Percentiles rank a stretch among this genome's conserved stretches.
Evolutionary conservation across 2,888 invertebrate species (phyloP).

Genomic region (Calameuta filiformis): DNA sequence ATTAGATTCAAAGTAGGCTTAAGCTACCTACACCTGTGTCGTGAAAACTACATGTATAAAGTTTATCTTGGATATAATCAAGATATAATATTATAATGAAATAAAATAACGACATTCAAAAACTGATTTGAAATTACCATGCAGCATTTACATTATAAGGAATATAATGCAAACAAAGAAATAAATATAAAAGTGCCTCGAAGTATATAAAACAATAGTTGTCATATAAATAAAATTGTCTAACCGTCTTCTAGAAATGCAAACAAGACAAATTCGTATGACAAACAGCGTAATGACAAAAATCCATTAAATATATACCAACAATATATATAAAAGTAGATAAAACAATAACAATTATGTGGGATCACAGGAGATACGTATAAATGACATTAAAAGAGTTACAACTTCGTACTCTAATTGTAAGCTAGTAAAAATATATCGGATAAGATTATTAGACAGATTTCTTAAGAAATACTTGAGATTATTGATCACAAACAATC

Average conservation of each 20-base stretch:
- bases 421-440: background rate
- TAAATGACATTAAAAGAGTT: background rate
- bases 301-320: background rate
- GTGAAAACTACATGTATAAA: background rate
- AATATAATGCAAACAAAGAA: no score
- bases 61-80: background rate
- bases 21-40: background rate
- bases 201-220: background rate
- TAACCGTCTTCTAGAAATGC: background rate
- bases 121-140: no score
- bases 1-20: background rate
- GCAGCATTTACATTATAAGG: no score
- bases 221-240: background rate
- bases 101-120: no score
- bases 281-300: background rate
- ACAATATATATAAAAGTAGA: background rate
- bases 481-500: background rate
- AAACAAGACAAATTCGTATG: background rate
- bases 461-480: background rate
- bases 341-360: background rate
- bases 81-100: background rate
- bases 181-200: background rate
- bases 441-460: background rate
- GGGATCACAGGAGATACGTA: background rate
- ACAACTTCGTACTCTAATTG: background rate